Conservation (phyloP, 1,140 invertebrate genomes). For the Laupala kohalensis region DNA sequence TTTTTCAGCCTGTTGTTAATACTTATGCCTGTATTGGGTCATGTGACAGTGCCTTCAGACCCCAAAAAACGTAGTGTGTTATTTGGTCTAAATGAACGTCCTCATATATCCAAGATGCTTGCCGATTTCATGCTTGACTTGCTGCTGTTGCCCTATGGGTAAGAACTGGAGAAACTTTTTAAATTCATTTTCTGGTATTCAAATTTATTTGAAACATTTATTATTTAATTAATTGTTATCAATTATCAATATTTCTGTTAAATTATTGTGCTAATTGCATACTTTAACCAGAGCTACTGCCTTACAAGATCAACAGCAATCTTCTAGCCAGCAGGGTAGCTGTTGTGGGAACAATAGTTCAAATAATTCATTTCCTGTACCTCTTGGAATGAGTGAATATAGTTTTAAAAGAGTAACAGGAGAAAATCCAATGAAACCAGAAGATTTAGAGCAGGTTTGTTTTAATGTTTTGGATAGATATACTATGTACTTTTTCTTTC, state of each 20-base stretch:
- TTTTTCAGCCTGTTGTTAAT: constrained; percentile 57
- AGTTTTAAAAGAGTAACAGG: constrained; percentile 67
- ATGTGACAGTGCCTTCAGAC: constrained; percentile 52
- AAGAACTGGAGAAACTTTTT: constrained; percentile 15
- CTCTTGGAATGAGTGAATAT: constrained; percentile 65
- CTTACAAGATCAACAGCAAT: neutral
- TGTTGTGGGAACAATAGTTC: neutral
- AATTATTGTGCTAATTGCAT: neutral
- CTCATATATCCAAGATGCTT: constrained; percentile 51
- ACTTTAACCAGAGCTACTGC: constrained; percentile 6
- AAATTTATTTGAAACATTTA: neutral
- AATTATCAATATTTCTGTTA: neutral
- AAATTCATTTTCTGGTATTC: neutral
- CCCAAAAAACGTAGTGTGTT: constrained; percentile 42
- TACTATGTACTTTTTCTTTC: constrained; percentile 16
- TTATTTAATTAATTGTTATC: no score
- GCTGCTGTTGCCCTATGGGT: constrained; percentile 76
- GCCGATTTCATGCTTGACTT: constrained; percentile 69
- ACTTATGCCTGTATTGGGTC: constrained; percentile 62
- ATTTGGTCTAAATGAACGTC: constrained; percentile 48
- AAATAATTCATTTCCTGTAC: constrained; percentile 38
- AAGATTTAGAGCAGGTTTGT: constrained; percentile 61
- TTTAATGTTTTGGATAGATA: neutral
- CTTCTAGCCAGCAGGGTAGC: neutral
- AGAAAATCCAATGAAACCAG: constrained; percentile 59